Evolutionary conservation across 1,140 invertebrate species (phyloP), one percentile per base, ranked within the genome.

Genomic region (Maconellicoccus hirsutus): DNA sequence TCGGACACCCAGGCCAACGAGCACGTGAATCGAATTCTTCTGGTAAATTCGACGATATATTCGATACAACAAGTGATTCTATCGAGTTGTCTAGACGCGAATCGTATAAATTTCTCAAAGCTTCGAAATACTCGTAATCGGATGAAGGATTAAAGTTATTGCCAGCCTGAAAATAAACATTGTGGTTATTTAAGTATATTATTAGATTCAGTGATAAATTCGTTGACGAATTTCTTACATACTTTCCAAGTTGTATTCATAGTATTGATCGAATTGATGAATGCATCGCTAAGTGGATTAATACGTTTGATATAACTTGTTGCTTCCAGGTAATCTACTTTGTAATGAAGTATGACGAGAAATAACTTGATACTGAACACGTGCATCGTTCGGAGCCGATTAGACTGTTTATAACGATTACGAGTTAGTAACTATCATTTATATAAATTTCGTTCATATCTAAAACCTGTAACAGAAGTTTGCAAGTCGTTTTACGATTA

Each of bases 1-100:
- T 91, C 0, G 90, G 88, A 76, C 94, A 96, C 75, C 92, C 78
- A 0, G 91, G 86, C 93, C 93, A 96, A 70, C 90, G 81, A 69
- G 82, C 79, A 38, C 92, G 81, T 0, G 92, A 80, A 80, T 96
- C 92, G 79, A 96, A 96, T 72, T 84, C 81, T 19, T 86, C 84
- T 0, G 93, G 93, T 8, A 93, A 76, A 71, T 80, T 79, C 0
- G 14, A 12, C 10, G 61, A 66, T 52, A 4, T 52, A 14, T 26
- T 26, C 3, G 61, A 66, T 4, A 26, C 61, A 22, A 23, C 6
- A 3, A 22, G 10, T 4, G 25, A 25, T 66, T 61, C 26, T 38
- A 59, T 12, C 79, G 22, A 84, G 74, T 23, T 78, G 77, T 77
- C 27, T 82, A 78, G 33, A 83, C 76, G 0, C 80, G 78, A 75